phyloP scores from a whole-genome alignment of 2,113 vertebrate genomes.

The Microtus montanus region DNA sequence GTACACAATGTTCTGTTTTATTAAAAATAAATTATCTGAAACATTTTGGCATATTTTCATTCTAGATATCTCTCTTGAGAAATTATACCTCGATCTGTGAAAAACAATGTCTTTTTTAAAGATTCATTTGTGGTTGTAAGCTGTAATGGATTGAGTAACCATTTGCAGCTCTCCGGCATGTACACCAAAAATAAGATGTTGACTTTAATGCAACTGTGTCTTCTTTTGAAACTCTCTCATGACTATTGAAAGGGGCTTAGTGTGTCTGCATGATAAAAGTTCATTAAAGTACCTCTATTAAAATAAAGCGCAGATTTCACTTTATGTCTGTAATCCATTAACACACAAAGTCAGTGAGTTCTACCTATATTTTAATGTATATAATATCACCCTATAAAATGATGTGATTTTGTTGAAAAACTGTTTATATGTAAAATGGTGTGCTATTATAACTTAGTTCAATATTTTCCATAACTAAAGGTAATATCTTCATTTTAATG shows the following conservation, averaged over 20 bases:
- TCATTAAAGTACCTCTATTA: background rate
- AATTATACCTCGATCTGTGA: background rate
- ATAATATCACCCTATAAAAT: background rate
- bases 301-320: background rate
- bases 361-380: constrained; percentile 18
- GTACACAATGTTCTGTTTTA: background rate
- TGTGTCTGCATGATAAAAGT: constrained; percentile 19
- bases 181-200: background rate
- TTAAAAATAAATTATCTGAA: constrained; percentile 31
- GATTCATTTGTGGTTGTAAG: constrained; percentile 1
- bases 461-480: constrained; percentile 7
- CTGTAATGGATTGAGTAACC: constrained; percentile 29
- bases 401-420: background rate
- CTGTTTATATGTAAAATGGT: background rate
- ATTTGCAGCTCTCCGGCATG: background rate
- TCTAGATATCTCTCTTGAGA: background rate
- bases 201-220: background rate
- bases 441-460: constrained; percentile 1
- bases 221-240: background rate
- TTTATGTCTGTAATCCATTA: background rate
- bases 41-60: constrained; percentile 12
- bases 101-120: background rate
- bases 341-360: background rate
- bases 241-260: background rate
- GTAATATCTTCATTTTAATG: constrained; percentile 29